Conservation (phyloP, 2,888 invertebrate genomes). For the Nephrocerus scutellatus region DNA sequence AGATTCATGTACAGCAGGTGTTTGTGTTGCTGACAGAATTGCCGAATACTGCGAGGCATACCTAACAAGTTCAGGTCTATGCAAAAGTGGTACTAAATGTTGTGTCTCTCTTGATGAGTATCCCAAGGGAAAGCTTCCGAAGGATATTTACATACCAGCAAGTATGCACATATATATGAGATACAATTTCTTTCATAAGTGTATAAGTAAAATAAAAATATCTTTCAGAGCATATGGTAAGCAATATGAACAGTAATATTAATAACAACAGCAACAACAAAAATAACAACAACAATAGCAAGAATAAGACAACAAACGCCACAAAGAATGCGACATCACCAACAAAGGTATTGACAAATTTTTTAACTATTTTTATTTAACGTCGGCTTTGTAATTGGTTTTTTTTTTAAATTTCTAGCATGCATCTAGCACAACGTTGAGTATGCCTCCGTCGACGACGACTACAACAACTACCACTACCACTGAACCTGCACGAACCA, state of each 20-base stretch:
- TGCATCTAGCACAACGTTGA: conserved; percentile 11
- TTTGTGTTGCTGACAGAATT: conserved; percentile 74
- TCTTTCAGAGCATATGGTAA: conserved; percentile 39
- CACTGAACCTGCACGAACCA: conserved; percentile 29
- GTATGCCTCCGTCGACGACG: conserved; percentile 11
- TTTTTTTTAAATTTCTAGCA: too few relatives aligned
- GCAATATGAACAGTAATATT: conserved; percentile 21
- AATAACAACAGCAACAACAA: conserved; percentile 24
- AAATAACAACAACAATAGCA: conserved; percentile 27
- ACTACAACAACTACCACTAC: conserved; percentile 27
- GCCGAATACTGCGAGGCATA: conserved; percentile 84
- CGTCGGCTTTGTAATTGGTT: too few relatives aligned
- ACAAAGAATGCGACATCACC: conserved; percentile 33
- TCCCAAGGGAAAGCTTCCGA: conserved; percentile 58
- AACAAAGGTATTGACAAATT: too few relatives aligned
- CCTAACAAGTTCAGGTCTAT: conserved; percentile 63
- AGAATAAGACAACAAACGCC: conserved; percentile 33
- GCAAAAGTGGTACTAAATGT: conserved; percentile 68
- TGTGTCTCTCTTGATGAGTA: conserved; percentile 73
- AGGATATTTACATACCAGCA: conserved; percentile 67
- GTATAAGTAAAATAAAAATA: too few relatives aligned
- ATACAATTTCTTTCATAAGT: too few relatives aligned
- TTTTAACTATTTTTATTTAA: too few relatives aligned
- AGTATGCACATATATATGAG: conserved; percentile 43
- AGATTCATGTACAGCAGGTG: conserved; percentile 52